phyloP scores from a whole-genome alignment of 2,888 invertebrate genomes.

The Mantis religiosa region DNA sequence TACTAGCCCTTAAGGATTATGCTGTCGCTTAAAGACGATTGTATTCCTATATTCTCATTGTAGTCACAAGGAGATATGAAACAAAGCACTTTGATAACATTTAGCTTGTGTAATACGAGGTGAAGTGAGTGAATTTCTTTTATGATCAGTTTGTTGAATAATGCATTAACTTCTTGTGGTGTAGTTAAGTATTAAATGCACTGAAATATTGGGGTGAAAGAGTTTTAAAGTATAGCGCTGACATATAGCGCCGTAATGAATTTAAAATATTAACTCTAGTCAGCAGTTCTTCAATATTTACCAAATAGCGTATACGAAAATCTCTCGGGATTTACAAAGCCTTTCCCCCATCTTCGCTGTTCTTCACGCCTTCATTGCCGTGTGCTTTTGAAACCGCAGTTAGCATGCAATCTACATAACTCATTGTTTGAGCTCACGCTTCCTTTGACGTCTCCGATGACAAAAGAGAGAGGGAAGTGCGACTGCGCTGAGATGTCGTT shows the following conservation, averaged over 20 bases:
- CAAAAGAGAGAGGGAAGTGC: slow-evolving; percentile 16
- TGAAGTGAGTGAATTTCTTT: too few species aligned
- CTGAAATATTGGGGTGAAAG: neutral
- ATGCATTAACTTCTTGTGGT: too few species aligned
- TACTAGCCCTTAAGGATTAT: too few species aligned
- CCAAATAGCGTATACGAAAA: neutral
- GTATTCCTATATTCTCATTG: too few species aligned
- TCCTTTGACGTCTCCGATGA: slow-evolving; percentile 9
- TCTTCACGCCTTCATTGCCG: neutral
- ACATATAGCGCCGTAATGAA: neutral
- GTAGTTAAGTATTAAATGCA: neutral
- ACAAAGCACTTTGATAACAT: too few species aligned
- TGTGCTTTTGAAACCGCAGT: neutral
- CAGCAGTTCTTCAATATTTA: neutral
- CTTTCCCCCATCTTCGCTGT: neutral
- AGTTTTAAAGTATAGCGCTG: neutral
- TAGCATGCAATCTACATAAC: slow-evolving; percentile 7
- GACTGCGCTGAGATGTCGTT: neutral
- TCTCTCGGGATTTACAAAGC: neutral
- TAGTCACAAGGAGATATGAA: too few species aligned
- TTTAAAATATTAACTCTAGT: neutral
- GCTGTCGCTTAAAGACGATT: too few species aligned
- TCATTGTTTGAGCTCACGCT: slow-evolving; percentile 12
- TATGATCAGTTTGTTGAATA: too few species aligned
- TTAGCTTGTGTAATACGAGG: too few species aligned